phyloP scores from a whole-genome alignment of 1,140 invertebrate species.

The Euwallacea similis region DNA sequence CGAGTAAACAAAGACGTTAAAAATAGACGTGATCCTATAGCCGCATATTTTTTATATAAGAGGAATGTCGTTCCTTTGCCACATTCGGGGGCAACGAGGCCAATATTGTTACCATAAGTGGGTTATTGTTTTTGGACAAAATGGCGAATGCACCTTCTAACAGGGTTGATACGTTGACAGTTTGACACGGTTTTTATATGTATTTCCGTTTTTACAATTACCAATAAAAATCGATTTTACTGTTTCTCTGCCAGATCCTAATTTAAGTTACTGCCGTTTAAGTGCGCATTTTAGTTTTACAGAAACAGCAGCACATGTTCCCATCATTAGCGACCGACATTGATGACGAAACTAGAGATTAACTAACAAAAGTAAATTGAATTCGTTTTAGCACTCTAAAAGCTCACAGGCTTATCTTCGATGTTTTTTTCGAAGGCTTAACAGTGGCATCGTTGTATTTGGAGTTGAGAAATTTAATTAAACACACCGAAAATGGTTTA shows the following conservation, averaged over 20 bases:
- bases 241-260: neutral
- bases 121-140: no score
- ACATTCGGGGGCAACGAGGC: no score
- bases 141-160: no score
- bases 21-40: neutral
- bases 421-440: neutral
- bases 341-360: neutral
- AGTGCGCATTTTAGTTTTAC: neutral
- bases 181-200: no score
- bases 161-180: no score
- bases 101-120: no score
- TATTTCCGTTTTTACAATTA: no score
- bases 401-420: neutral
- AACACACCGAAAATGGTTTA: no score
- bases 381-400: neutral
- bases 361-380: neutral
- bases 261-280: neutral
- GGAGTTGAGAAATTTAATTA: no score
- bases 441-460: no score
- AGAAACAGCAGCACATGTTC: neutral
- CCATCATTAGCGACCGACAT: neutral
- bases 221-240: neutral
- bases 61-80: neutral
- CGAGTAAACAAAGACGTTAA: slow-evolving; percentile 6
- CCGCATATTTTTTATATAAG: neutral